phyloP scores from a whole-genome alignment of 2,113 vertebrate genomes.

The Lontra canadensis region DNA sequence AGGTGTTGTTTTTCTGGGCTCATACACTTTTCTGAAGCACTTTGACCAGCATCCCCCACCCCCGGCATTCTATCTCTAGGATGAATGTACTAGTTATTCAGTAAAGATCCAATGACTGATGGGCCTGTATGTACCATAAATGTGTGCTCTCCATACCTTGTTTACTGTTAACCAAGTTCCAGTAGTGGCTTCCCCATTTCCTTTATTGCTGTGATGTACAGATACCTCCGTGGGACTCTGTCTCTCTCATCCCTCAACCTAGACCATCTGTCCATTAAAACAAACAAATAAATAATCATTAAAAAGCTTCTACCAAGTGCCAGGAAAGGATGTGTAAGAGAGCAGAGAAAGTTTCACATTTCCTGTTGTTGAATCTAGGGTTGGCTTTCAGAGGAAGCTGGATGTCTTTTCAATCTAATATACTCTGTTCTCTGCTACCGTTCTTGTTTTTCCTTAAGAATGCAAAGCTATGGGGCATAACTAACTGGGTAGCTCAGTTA shows the following conservation, averaged over 20 bases:
- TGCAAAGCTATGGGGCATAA: background rate
- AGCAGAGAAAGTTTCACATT: constrained; percentile 1
- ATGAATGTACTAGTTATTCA: background rate
- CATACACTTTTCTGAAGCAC: background rate
- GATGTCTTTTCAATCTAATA: background rate
- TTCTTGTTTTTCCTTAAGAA: background rate
- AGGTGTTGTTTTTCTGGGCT: background rate
- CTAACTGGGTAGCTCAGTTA: background rate
- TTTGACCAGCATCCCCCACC: background rate
- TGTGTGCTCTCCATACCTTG: background rate
- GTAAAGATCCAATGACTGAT: background rate
- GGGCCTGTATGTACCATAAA: background rate
- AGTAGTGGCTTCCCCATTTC: background rate
- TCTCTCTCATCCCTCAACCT: background rate
- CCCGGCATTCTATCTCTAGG: background rate
- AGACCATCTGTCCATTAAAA: background rate
- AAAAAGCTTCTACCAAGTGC: background rate
- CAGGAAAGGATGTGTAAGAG: background rate
- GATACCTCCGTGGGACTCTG: background rate
- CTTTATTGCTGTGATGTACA: background rate
- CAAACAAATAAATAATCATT: background rate
- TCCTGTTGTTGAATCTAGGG: background rate
- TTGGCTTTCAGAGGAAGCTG: background rate
- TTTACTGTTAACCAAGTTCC: background rate
- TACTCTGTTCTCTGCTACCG: background rate